Conservation (phyloP, 2,888 invertebrate genomes). For the Phalera bucephala region DNA sequence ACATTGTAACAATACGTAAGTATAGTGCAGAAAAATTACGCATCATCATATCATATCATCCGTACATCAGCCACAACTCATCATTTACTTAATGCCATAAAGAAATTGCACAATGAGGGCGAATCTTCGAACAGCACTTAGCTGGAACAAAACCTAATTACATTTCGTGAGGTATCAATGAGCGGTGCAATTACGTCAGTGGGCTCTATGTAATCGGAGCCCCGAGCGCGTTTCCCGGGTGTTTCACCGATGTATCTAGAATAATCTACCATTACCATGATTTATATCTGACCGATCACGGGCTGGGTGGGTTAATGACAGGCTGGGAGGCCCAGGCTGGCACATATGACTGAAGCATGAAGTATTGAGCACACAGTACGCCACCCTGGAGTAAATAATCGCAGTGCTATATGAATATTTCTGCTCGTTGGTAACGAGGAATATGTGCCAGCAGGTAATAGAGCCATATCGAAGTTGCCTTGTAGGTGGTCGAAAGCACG, state of each 20-base stretch:
- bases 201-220: conserved; percentile 68
- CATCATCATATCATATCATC: conserved; percentile 17
- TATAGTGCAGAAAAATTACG: neutral
- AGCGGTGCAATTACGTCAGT: conserved; percentile 74
- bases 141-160: conserved; percentile 75
- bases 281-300: conserved; percentile 75
- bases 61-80: conserved; percentile 48
- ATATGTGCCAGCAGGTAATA: conserved; percentile 5
- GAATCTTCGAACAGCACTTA: conserved; percentile 55
- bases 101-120: conserved; percentile 62
- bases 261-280: conserved; percentile 80
- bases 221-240: conserved; percentile 70
- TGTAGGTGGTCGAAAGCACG: neutral
- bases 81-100: conserved; percentile 62
- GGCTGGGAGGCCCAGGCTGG: conserved; percentile 53
- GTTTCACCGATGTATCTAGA: conserved; percentile 72
- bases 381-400: conserved; percentile 29
- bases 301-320: conserved; percentile 71
- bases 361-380: conserved; percentile 48
- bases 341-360: conserved; percentile 55
- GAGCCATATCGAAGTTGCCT: neutral
- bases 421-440: neutral
- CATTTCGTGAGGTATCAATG: conserved; percentile 78
- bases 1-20: neutral
- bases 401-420: neutral